A percentile compares a stretch with the other conserved stretches of the same genome.
phyloP scores from a whole-genome alignment of 2,888 invertebrate species.

The Drosophila stalkeri region DNA sequence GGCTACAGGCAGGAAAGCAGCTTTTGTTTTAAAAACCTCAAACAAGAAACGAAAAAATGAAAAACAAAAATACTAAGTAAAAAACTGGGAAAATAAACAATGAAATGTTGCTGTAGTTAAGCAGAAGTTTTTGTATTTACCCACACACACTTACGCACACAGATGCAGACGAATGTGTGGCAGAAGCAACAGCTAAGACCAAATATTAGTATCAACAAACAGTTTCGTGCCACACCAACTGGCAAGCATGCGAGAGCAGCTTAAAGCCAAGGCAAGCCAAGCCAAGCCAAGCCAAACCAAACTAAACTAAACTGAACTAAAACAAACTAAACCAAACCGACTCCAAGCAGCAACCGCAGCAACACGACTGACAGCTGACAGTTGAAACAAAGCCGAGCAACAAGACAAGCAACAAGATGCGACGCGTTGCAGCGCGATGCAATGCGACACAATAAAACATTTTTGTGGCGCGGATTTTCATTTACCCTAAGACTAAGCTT shows the following conservation, averaged over 20 bases:
- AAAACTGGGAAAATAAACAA: slow-evolving; percentile 23
- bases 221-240: slow-evolving; percentile 6
- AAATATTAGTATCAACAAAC: slow-evolving; percentile 40
- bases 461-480: slow-evolving; percentile 32
- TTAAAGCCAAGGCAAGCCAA: slow-evolving; percentile 46
- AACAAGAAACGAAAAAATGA: slow-evolving; percentile 9
- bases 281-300: neutral
- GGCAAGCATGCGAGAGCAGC: slow-evolving; percentile 16
- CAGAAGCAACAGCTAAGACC: slow-evolving; percentile 34
- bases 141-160: slow-evolving; percentile 2
- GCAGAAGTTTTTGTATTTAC: slow-evolving; percentile 23
- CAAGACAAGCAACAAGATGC: slow-evolving; percentile 51
- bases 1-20: slow-evolving; percentile 51
- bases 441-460: slow-evolving; percentile 59
- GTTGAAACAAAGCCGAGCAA: slow-evolving; percentile 56
- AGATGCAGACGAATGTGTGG: slow-evolving; percentile 18
- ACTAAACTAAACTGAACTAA: slow-evolving; percentile 4
- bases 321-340: slow-evolving; percentile 15
- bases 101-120: slow-evolving; percentile 24
- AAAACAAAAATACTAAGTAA: slow-evolving; percentile 6
- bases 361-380: slow-evolving; percentile 59
- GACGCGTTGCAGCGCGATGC: slow-evolving; percentile 19
- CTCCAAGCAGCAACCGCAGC: slow-evolving; percentile 24
- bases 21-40: slow-evolving; percentile 57
- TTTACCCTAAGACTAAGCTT: slow-evolving; percentile 2